Evolutionary conservation across 2,797 vertebrate species (phyloP).

Genomic region (Saxicola maurus): DNA sequence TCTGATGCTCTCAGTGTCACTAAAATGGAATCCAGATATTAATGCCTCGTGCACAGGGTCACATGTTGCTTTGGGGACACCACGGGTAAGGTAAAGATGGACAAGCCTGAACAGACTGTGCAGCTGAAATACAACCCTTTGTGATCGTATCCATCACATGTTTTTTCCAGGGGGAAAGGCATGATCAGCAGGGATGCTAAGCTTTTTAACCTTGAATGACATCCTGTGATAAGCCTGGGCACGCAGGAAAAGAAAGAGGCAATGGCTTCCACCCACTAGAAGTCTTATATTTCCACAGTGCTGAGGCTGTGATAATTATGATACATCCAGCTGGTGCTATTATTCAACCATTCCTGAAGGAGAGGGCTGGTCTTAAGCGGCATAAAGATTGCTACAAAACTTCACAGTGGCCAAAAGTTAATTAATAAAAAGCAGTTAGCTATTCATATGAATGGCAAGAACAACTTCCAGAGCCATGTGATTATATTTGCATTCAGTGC

Average conservation of each 20-base stretch:
- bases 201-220: slow-evolving; percentile 66
- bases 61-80: slow-evolving; percentile 30
- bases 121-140: slow-evolving; percentile 56
- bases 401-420: slow-evolving; percentile 23
- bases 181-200: slow-evolving; percentile 62
- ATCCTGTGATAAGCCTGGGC: slow-evolving; percentile 41
- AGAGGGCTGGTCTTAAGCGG: background rate
- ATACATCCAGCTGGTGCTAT: slow-evolving; percentile 49
- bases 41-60: slow-evolving; percentile 34
- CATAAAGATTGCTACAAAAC: background rate
- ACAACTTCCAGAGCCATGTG: slow-evolving; percentile 39
- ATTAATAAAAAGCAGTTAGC: slow-evolving; percentile 52
- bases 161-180: slow-evolving; percentile 55
- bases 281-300: slow-evolving; percentile 50
- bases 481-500: slow-evolving; percentile 41
- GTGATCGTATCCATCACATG: slow-evolving; percentile 53
- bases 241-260: slow-evolving; percentile 51
- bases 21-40: slow-evolving; percentile 37
- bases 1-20: background rate
- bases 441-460: slow-evolving; percentile 38
- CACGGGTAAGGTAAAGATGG: slow-evolving; percentile 46
- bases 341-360: slow-evolving; percentile 41
- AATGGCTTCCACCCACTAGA: slow-evolving; percentile 54
- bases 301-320: slow-evolving; percentile 45
- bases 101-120: slow-evolving; percentile 34